phyloP scores from a whole-genome alignment of 2,113 vertebrate species.

The Myotis davidii region DNA sequence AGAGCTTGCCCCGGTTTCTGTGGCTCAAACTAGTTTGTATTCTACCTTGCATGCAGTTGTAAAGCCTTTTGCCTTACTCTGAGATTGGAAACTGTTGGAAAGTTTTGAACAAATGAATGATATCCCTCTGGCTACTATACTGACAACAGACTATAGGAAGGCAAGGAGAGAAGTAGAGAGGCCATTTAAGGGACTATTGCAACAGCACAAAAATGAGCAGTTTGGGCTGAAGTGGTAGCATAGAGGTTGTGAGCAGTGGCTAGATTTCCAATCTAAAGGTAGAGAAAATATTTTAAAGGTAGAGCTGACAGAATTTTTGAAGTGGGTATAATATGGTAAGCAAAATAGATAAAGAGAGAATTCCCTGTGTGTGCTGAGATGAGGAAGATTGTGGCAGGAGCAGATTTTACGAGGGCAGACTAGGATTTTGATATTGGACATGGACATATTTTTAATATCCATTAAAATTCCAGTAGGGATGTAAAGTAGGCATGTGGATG shows the following conservation, averaged over 20 bases:
- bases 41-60: not conserved
- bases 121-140: not conserved
- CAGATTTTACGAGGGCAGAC: not conserved
- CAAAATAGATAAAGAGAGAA: not conserved
- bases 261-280: not conserved
- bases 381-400: not conserved
- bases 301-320: constrained; percentile 9
- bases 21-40: not conserved
- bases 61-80: not conserved
- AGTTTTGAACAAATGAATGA: not conserved
- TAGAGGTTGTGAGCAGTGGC: not conserved
- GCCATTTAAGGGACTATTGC: not conserved
- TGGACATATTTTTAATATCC: not conserved
- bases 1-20: not conserved
- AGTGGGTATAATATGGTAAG: not conserved
- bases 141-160: not conserved
- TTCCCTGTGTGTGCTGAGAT: not conserved
- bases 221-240: not conserved
- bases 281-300: constrained; percentile 21
- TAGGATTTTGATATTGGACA: not conserved
- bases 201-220: not conserved
- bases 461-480: not conserved
- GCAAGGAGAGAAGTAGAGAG: not conserved
- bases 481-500: not conserved
- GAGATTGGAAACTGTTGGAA: not conserved